Percentiles rank a stretch among this genome's conserved stretches.
These are phyloP conservation scores for Lophotriccus pileatus DNA, from an alignment of 2,797 vertebrate genomes.

Conservation along the genomic window DNA sequence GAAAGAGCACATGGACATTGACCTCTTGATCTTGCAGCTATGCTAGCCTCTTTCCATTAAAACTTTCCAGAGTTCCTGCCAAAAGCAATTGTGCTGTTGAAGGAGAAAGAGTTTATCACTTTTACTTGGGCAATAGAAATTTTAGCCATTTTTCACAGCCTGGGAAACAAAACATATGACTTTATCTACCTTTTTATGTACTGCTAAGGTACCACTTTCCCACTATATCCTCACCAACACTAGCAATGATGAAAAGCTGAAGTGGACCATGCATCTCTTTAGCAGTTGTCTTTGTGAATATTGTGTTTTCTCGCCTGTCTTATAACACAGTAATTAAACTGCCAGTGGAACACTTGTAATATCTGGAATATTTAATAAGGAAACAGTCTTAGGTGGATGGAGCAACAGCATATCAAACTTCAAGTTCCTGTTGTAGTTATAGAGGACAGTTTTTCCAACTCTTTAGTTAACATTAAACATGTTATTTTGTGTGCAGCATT, in stretches of 20 bases:
- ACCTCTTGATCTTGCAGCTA: background rate
- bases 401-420: background rate
- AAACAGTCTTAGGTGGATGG: background rate
- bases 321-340: background rate
- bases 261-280: background rate
- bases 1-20: background rate
- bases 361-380: background rate
- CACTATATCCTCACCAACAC: background rate
- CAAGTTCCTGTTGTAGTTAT: background rate
- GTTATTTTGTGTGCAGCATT: background rate
- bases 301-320: background rate
- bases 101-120: background rate
- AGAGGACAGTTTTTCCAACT: background rate
- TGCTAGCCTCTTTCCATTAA: background rate
- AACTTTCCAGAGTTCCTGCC: constrained; percentile 5
- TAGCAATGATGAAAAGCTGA: background rate
- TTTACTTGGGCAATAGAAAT: background rate
- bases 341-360: background rate
- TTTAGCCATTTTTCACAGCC: background rate
- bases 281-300: background rate
- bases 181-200: background rate
- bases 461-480: background rate
- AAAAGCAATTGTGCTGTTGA: background rate
- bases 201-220: background rate
- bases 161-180: background rate